A percentile compares a stretch with the other conserved stretches of the same genome.
phyloP scores from a whole-genome alignment of 2,113 vertebrate genomes.

The Helogale parvula region DNA sequence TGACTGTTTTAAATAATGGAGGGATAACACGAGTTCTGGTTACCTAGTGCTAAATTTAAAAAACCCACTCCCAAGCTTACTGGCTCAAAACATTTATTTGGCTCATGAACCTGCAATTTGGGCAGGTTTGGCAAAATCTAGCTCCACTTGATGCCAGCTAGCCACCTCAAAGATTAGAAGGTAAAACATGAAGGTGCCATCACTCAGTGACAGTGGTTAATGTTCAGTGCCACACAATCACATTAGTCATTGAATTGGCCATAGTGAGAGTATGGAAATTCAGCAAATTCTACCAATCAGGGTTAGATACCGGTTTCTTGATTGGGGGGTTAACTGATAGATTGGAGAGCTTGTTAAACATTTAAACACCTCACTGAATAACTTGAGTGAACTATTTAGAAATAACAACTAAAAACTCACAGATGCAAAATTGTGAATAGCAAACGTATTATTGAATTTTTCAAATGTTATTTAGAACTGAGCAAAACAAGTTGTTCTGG shows the following conservation, averaged over 20 bases:
- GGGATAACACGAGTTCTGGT: neutral
- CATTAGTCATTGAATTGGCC: neutral
- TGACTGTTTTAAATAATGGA: neutral
- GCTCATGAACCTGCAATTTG: neutral
- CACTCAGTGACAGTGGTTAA: neutral
- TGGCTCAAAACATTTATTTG: neutral
- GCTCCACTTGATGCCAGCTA: neutral
- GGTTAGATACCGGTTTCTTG: neutral
- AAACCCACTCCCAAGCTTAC: neutral
- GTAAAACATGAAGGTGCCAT: neutral
- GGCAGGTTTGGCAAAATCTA: neutral
- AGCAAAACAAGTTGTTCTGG: neutral
- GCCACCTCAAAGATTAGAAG: neutral
- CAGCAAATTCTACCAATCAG: neutral
- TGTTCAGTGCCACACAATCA: neutral
- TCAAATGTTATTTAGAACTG: neutral
- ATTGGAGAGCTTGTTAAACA: slow-evolving; percentile 40
- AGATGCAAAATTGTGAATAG: neutral
- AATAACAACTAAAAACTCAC: slow-evolving; percentile 13
- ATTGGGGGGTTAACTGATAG: neutral
- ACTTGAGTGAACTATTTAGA: neutral
- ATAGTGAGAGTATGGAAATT: neutral
- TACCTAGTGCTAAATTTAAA: neutral
- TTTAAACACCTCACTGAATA: neutral
- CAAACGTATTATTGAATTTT: slow-evolving; percentile 24